Base-by-base conservation (phyloP, 2,888 invertebrate genomes). In the Acanthosepion lycidas region DNA sequence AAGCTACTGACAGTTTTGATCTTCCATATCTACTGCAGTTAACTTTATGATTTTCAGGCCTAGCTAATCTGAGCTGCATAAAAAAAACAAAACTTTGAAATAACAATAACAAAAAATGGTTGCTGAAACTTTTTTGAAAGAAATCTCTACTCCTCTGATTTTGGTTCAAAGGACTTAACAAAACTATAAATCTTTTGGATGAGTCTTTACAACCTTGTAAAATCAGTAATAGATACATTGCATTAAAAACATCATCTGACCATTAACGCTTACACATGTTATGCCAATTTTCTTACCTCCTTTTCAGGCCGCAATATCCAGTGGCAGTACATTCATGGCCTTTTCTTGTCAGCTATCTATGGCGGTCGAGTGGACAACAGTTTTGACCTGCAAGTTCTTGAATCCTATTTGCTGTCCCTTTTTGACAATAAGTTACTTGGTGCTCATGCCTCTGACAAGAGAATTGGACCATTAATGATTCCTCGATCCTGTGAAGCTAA, bases 361-460 rank as follows among this genome's bases (percentile, higher is more conserved):
- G 99, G 99, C 0, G 99, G 99, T 0, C 98, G 99, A 94, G 98
- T 99, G 49, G 99, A 99, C 97, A 98, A 98, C 96, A 97, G 97
- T 8, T 98, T 98, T 96, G 99, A 99, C 97, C 97, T 98, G 95
- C 97, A 98, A 59, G 98, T 98, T 26, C 97, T 99, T 95, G 97
- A 97, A 95, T 98, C 98, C 0, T 98, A 98, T 96, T 97, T 99
- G 94, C 95, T 96, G 92, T 97, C 97, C 95, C 97, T 97, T 96
- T 98, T 98, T 96, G 97, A 97, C 95, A 94, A 96, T 20, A 95
- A 95, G n/a, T 96, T 96, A 23, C 95, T 97, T 59, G 96, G 96
- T 26, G 96, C 96, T 20, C 96, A 96, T 93, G 96, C 98, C 95
- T 98, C 98, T 95, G 98, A 98, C 94, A 98, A 98, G 97, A 98